Base-by-base conservation (phyloP, 53 echinoderm and acorn worm genomes). In the Mesocentrotus franciscanus region DNA sequence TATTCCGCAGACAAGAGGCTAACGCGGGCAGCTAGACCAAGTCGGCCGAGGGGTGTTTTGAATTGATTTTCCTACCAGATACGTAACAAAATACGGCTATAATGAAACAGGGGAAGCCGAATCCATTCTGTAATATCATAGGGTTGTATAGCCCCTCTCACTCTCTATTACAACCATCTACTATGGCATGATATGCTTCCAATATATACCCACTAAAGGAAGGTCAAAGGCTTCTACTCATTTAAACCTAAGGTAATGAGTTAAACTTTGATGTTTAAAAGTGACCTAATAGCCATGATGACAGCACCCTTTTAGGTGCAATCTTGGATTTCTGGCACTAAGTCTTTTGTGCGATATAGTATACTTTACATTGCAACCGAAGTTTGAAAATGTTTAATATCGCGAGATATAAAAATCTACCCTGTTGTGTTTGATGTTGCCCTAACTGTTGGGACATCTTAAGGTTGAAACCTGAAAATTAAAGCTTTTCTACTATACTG, bases 21-120 rank as follows among this genome's bases (percentile, higher is more conserved):
- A 18, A 49, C 84, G 84, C 84, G 49, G 22, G 84, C 55, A 49
- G 39, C 84, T n/a, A n/a, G n/a, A n/a, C 84, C 84, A 55, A 22
- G 55, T 49, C 84, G 55, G 84, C 84, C 84, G 49, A 84, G 42
- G 90, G 90, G 90, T 90, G 90, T 90, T 90, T 90, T 59, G 90
- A 90, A 90, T 90, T 90, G 90, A 90, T 90, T 90, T 90, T 61
- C 90, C 33, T 17, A 60, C 90, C 29, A 90, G 90, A 90, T 90
- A 90, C 90, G 90, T 90, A 60, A 90, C 90, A 90, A 61, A 59
- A 90, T 84, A 90, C 90, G 90, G 49, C 60, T 61, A 32, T 59
- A 90, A 90, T 90, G 90, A 90, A 90, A 90, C 15, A 0, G 32
- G 61, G 32, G 15, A 60, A 60, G 24, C 61, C 90, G 55, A 42